These are phyloP conservation scores for Himantopus leucocephalus DNA, from an alignment of 2,113 vertebrate species.

Conservation along the genomic window DNA sequence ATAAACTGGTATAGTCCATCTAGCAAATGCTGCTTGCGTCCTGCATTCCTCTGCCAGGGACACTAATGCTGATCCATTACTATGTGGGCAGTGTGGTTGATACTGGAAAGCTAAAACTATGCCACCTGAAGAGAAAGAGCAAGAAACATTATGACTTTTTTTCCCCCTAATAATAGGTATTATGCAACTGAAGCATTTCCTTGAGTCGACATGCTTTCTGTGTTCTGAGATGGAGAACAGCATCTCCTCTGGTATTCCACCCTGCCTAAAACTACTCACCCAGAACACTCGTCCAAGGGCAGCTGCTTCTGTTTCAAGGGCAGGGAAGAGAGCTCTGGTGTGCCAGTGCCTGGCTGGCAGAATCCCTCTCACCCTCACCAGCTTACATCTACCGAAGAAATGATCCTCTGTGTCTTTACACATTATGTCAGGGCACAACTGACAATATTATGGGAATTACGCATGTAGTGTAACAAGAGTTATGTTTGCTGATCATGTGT, in stretches of 20 bases:
- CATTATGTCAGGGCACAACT: conserved; percentile 49
- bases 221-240: background rate
- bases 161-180: background rate
- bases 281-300: background rate
- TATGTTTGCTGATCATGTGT: conserved; percentile 54
- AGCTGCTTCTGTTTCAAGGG: background rate
- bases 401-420: conserved; percentile 39
- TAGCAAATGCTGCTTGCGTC: background rate
- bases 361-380: conserved; percentile 11
- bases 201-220: background rate
- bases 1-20: background rate
- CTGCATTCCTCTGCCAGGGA: background rate
- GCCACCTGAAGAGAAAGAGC: background rate
- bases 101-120: background rate
- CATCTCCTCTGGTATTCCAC: background rate
- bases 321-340: background rate
- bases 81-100: background rate
- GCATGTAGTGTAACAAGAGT: conserved; percentile 35
- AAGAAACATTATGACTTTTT: background rate
- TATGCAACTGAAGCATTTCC: background rate
- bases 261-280: background rate
- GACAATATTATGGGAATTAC: conserved; percentile 51
- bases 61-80: background rate
- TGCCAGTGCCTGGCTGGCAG: background rate
- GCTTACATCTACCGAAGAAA: background rate